These are phyloP conservation scores for Rhodophaea formosa DNA, from an alignment of 2,888 invertebrate genomes.

Conservation along the genomic window DNA sequence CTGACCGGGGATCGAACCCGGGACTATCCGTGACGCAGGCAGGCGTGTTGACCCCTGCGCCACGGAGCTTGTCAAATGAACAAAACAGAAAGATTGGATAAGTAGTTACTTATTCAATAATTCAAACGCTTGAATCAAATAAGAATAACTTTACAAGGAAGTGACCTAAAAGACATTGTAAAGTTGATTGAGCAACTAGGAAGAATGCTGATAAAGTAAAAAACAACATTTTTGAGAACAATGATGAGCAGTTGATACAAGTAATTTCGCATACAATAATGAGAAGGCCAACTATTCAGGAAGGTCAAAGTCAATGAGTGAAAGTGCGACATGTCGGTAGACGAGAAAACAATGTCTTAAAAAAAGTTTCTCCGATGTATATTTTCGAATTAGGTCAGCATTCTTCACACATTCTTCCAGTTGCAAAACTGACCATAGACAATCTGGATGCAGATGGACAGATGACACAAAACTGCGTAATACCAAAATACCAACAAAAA, in stretches of 20 bases:
- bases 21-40: too few relatives aligned
- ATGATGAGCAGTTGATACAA: slow-evolving; percentile 4
- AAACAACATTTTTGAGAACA: neutral
- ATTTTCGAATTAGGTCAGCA: neutral
- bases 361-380: neutral
- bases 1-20: too few relatives aligned
- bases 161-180: neutral
- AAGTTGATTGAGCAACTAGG: neutral
- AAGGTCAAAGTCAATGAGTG: slow-evolving; percentile 14
- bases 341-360: neutral
- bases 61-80: too few relatives aligned
- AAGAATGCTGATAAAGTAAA: neutral
- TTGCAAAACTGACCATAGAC: slow-evolving; percentile 3
- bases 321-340: slow-evolving; percentile 6
- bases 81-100: too few relatives aligned
- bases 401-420: neutral
- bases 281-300: slow-evolving; percentile 3
- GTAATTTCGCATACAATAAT: slow-evolving; percentile 5
- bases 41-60: too few relatives aligned
- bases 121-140: neutral
- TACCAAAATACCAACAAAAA: slow-evolving; percentile 18
- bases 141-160: neutral
- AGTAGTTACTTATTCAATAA: too few relatives aligned
- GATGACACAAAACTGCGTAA: slow-evolving; percentile 12
- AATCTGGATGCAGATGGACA: neutral